Conservation (phyloP, 2,113 vertebrate genomes). For the Tenebrosternarchus preto region DNA sequence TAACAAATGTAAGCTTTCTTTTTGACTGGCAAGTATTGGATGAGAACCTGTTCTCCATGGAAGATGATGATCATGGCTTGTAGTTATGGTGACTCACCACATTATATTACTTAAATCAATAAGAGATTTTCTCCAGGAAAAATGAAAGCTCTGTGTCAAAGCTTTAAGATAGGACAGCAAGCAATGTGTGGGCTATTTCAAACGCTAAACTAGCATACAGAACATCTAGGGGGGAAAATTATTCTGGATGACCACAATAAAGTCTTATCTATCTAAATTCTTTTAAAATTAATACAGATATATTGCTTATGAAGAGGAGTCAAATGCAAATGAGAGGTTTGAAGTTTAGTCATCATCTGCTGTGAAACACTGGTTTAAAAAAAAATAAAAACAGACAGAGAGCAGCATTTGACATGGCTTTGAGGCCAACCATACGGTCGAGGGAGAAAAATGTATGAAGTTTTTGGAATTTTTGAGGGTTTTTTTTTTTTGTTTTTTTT, state of each 20-base stretch:
- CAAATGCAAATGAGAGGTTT: not conserved
- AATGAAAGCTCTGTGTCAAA: constrained; percentile 5
- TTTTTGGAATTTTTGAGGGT: too few relatives aligned
- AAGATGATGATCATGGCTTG: constrained; percentile 11
- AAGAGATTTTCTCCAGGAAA: constrained; percentile 13
- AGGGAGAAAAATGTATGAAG: too few relatives aligned
- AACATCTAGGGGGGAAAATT: not conserved
- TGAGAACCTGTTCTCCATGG: not conserved
- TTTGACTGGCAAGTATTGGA: not conserved
- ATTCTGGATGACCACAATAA: not conserved
- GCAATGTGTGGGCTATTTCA: not conserved
- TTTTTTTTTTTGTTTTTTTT: too few relatives aligned
- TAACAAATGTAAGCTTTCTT: constrained; percentile 36
- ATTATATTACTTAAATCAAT: not conserved
- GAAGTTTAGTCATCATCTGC: not conserved
- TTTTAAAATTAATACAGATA: not conserved
- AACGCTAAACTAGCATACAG: not conserved
- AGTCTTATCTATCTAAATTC: not conserved
- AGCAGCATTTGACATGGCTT: too few relatives aligned
- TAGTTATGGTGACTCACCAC: constrained; percentile 26
- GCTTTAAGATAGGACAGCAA: not conserved
- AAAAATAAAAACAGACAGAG: not conserved
- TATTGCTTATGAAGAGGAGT: not conserved
- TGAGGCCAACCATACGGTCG: too few relatives aligned
- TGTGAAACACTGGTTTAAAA: not conserved